Conservation (phyloP, 2,888 invertebrate genomes). For the Microctonus aethiopoides region DNA sequence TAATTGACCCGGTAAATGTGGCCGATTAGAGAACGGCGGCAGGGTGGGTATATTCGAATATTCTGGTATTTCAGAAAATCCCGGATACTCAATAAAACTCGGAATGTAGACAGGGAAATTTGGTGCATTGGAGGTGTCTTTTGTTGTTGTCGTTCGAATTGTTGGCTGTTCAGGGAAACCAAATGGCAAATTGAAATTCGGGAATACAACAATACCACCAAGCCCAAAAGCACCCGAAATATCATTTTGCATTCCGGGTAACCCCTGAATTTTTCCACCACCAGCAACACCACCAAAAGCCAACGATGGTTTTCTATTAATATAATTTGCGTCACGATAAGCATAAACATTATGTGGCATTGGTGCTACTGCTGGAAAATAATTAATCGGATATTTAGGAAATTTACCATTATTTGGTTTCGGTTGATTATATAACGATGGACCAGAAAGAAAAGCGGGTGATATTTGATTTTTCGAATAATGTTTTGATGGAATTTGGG, state of each 20-base stretch:
- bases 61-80: neutral
- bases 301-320: neutral
- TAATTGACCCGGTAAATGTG: neutral
- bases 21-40: neutral
- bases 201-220: conserved; percentile 19
- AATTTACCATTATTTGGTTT: neutral
- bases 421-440: neutral
- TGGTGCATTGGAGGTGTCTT: neutral
- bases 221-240: neutral
- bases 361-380: neutral
- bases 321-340: neutral
- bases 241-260: neutral
- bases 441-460: neutral
- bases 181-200: neutral
- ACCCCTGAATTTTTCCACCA: neutral
- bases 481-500: neutral
- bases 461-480: neutral
- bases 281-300: conserved; percentile 6
- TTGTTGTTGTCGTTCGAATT: neutral
- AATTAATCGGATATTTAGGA: neutral
- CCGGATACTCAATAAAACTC: neutral
- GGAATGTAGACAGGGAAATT: neutral
- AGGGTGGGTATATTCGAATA: neutral
- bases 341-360: neutral
- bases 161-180: neutral